Evolutionary conservation across 37 sponge, comb jelly and placozoan species (phyloP).

Genomic region (Agelas oroides): DNA sequence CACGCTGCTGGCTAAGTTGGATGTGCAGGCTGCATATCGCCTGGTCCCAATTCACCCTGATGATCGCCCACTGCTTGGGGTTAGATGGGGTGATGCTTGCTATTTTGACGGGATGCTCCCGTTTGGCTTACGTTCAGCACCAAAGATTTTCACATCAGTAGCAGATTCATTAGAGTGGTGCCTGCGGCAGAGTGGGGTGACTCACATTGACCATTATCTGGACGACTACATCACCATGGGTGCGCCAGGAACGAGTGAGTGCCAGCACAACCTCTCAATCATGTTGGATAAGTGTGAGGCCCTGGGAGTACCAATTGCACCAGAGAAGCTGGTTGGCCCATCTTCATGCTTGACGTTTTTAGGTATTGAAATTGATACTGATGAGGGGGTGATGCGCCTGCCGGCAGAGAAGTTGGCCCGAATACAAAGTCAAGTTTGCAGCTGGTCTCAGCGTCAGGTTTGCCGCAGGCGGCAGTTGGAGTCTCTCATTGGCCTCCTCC

Average conservation of each 20-base stretch:
- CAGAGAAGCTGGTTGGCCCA: constrained; percentile 26
- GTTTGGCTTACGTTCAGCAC: constrained; percentile 35
- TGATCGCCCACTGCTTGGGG: constrained; percentile 3
- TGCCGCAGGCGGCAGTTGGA: background rate
- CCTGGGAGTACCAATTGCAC: constrained; percentile 10
- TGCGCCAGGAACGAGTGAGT: background rate
- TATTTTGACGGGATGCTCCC: constrained; percentile 7
- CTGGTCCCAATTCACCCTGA: constrained; percentile 18
- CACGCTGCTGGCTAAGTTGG: constrained; percentile 17
- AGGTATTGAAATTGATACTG: constrained; percentile 8
- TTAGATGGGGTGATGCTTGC: background rate
- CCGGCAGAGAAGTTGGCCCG: constrained; percentile 7
- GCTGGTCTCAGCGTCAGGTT: background rate
- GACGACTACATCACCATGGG: constrained; percentile 23
- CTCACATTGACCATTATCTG: background rate
- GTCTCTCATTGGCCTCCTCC: constrained; percentile 22
- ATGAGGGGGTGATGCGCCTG: background rate
- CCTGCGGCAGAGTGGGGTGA: background rate
- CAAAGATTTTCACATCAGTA: constrained; percentile 38
- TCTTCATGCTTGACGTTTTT: background rate
- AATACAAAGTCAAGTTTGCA: background rate
- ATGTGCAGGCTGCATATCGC: constrained; percentile 12
- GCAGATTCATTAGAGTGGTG: constrained; percentile 33
- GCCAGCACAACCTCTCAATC: background rate
- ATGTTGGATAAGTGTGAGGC: background rate